A percentile compares a stretch with the other conserved stretches of the same genome.
These are phyloP conservation scores for Clarias gariepinus DNA, from an alignment of 2,113 vertebrate species.

Conservation along the genomic window DNA sequence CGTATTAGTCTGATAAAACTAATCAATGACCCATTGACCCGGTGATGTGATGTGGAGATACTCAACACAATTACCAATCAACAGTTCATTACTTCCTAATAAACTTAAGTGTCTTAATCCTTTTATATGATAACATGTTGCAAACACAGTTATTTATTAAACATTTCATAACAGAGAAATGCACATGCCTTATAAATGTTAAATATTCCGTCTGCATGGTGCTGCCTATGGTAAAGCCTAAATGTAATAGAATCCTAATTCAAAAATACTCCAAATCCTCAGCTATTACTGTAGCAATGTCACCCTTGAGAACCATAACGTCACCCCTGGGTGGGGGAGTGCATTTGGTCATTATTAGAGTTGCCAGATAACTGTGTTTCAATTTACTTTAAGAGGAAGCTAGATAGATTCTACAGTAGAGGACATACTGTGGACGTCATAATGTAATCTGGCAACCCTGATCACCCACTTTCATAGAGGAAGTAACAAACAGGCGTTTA, in stretches of 20 bases:
- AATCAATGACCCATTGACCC: too few relatives aligned
- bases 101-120: neutral
- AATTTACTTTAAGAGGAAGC: neutral
- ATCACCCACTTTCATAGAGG: constrained; percentile 11
- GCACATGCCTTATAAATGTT: neutral
- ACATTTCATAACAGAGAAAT: neutral
- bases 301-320: neutral
- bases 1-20: too few relatives aligned
- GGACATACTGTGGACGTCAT: neutral
- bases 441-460: constrained; percentile 5
- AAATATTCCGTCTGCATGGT: neutral
- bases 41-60: too few relatives aligned
- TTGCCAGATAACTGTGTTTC: neutral
- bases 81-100: too few relatives aligned
- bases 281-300: neutral
- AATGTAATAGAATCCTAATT: neutral
- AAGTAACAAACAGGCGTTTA: constrained; percentile 13
- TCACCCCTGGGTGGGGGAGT: neutral
- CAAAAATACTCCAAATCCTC: neutral
- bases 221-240: neutral
- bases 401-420: neutral
- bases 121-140: neutral
- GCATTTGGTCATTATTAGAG: neutral
- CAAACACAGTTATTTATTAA: neutral
- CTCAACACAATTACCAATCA: too few relatives aligned